Evolutionary conservation across 2,888 invertebrate species (phyloP), one percentile per base, ranked within the genome.

Genomic region (Drosophila imparisetae): DNA sequence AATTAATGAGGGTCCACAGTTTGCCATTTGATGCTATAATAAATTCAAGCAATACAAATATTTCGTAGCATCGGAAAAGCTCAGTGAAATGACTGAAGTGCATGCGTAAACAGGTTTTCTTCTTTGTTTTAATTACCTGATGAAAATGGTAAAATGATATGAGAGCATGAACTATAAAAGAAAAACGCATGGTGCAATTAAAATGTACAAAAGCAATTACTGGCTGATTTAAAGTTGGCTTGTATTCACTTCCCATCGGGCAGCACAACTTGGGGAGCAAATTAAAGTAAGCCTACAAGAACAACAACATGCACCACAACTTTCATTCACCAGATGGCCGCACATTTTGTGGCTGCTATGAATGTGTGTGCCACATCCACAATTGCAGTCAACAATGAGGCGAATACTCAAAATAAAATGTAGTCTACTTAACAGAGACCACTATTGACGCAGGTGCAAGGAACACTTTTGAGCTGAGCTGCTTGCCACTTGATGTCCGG

Each of bases 141-240:
- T 27, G n/a, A 27, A 18, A 27, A 30, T 48, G 18, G 18, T n/a
- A 18, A 48, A 38, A 29, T 32, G 5, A 0, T 21, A 53, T 24
- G 13, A 27, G 4, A 27, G 11, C 21, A 24, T 32, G n/a, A 57
- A 11, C 32, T 15, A 5, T 18, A 27, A 42, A 24, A 24, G 21
- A 54, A n/a, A 24, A 54, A 18, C 27, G 36, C 27, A 49, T 30
- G 32, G 10, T 34, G 30, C 38, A 29, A 53, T 71, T 38, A 55
- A 61, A 58, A 54, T 27, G 32, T 58, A 34, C 66, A 38, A 29
- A 59, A 50, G 38, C 72, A 62, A 66, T 77, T 62, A 66, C 45
- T 29, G 32, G 30, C 24, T 40, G 49, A 52, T 58, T 66, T 59
- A 42, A 50, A 38, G 45, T 50, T 50, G 27, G 7, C 18, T 10